These are phyloP conservation scores for Synanceia verrucosa DNA, from an alignment of 2,797 vertebrate species.

Conservation along the genomic window DNA sequence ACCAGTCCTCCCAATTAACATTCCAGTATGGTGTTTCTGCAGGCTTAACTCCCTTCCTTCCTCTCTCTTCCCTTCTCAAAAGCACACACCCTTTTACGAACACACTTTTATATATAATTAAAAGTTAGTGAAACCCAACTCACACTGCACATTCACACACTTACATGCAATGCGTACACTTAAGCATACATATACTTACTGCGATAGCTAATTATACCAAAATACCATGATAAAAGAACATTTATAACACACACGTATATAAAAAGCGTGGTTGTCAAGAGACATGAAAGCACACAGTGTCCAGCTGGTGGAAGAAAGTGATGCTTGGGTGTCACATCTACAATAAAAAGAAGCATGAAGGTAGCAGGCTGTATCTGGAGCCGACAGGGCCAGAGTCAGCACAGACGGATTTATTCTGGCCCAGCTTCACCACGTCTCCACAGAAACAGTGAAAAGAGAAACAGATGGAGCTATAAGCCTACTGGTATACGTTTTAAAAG, in stretches of 20 bases:
- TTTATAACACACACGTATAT: neutral
- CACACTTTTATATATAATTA: neutral
- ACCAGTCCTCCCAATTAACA: constrained; percentile 75
- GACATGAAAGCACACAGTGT: constrained; percentile 27
- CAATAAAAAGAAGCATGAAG: constrained; percentile 14
- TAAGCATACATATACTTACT: neutral
- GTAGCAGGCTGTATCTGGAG: constrained; percentile 16
- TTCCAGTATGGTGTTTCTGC: constrained; percentile 62
- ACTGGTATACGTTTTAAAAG: constrained; percentile 1
- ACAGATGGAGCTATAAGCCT: constrained; percentile 4
- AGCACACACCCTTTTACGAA: neutral
- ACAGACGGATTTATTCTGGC: constrained; percentile 44
- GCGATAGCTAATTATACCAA: constrained; percentile 2
- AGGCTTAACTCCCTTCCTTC: constrained; percentile 46
- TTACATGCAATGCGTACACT: neutral
- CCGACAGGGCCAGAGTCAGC: constrained; percentile 11
- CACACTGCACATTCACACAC: neutral
- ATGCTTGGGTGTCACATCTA: constrained; percentile 33
- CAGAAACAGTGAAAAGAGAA: constrained; percentile 32
- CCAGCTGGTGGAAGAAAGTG: constrained; percentile 14
- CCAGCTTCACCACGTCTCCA: constrained; percentile 11
- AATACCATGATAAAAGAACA: neutral
- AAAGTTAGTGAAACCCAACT: neutral
- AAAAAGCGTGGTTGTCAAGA: neutral
- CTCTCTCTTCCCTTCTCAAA: neutral